phyloP scores from a whole-genome alignment of 2,888 invertebrate species.

The Rhagium mordax region DNA sequence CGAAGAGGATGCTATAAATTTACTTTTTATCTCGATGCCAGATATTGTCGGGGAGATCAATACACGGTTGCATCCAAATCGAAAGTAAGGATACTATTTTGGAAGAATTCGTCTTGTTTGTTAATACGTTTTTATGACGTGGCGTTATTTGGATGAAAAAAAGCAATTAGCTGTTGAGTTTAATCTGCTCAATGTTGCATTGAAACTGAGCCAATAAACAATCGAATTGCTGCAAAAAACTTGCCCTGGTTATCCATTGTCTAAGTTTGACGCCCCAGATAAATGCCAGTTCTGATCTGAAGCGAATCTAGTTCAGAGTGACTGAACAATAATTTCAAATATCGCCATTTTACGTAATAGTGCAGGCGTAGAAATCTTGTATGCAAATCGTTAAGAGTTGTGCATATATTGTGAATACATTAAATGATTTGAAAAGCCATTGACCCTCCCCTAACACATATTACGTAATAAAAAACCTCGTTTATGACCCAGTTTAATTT shows the following conservation, averaged over 20 bases:
- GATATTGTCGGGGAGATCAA: too few species aligned
- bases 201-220: constrained; percentile 8
- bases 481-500: constrained; percentile 24
- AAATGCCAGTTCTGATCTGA: constrained; percentile 13
- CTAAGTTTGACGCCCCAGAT: constrained; percentile 19
- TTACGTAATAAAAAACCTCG: constrained; percentile 8
- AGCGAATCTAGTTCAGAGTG: constrained; percentile 21
- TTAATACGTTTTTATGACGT: too few species aligned
- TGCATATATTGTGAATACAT: constrained; percentile 23
- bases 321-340: constrained; percentile 14
- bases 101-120: too few species aligned
- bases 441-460: background rate
- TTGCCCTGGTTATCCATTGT: constrained; percentile 7
- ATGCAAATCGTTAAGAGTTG: constrained; percentile 15
- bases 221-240: constrained; percentile 7
- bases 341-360: constrained; percentile 24
- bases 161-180: background rate
- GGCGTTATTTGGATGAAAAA: background rate
- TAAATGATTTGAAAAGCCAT: constrained; percentile 17
- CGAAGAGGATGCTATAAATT: too few species aligned
- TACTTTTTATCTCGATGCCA: too few species aligned
- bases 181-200: constrained; percentile 8
- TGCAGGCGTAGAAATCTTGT: constrained; percentile 23
- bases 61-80: too few species aligned
- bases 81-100: too few species aligned